A percentile compares a stretch with the other conserved stretches of the same genome.
These are phyloP conservation scores for Chelonoidis abingdonii DNA, from an alignment of 2,113 vertebrate genomes.

Conservation along the genomic window DNA sequence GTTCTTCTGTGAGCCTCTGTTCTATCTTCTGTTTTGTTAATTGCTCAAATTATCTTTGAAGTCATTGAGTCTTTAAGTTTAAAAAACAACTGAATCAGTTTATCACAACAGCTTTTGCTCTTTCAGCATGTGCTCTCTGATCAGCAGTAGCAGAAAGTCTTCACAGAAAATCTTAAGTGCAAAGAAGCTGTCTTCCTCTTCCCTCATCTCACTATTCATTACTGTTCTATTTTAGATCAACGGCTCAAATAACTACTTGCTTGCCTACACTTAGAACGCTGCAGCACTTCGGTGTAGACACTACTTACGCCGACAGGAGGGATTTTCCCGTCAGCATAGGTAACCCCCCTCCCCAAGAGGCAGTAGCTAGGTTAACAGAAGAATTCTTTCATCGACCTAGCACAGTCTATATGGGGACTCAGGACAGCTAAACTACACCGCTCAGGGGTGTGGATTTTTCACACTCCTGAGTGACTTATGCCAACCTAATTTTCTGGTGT, in stretches of 20 bases:
- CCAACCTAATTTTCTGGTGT: not conserved
- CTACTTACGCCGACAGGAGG: not conserved
- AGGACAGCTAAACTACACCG: not conserved
- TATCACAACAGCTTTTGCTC: not conserved
- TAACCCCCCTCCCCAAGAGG: not conserved
- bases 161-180: not conserved
- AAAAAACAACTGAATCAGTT: not conserved
- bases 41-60: not conserved
- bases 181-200: not conserved
- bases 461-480: not conserved
- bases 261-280: not conserved
- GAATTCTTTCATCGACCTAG: not conserved
- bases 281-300: not conserved
- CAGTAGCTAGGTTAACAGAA: not conserved
- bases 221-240: not conserved
- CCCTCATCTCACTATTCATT: not conserved
- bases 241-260: not conserved
- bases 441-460: not conserved
- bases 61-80: not conserved
- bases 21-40: not conserved
- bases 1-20: not conserved
- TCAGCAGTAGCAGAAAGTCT: not conserved
- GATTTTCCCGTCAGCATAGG: not conserved
- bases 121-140: no score
- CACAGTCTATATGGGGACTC: not conserved